These are phyloP conservation scores for Spongilla lacustris DNA, from an alignment of 37 sponge, comb jelly and placozoan species.

Conservation along the genomic window DNA sequence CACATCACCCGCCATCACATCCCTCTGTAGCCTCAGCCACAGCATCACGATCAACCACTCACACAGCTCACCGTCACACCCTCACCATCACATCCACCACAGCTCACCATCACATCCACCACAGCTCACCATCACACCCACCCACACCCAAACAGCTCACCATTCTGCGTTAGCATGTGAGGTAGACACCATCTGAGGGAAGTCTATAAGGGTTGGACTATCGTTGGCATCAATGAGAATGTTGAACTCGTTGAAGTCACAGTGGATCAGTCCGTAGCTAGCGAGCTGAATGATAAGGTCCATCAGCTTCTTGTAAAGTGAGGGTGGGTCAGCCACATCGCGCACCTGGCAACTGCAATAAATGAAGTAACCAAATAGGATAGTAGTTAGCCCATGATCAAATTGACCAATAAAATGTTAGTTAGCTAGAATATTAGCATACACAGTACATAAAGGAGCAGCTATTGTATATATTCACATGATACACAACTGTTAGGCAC, in stretches of 20 bases:
- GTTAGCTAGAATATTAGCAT: too few species aligned
- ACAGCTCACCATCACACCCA: not conserved
- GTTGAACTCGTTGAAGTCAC: constrained; percentile 99
- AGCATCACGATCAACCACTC: not conserved
- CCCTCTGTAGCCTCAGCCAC: too few species aligned
- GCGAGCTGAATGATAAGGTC: constrained; percentile 84
- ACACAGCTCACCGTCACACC: not conserved
- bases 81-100: not conserved
- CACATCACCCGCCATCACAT: too few species aligned
- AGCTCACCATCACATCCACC: not conserved
- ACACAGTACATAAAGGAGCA: too few species aligned
- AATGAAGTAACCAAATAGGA: not conserved
- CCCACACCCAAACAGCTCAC: constrained; percentile 38
- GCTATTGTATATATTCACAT: too few species aligned
- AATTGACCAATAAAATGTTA: not conserved
- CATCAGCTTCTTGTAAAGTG: constrained; percentile 73
- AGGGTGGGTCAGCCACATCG: constrained; percentile 54
- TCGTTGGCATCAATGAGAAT: constrained; percentile 86
- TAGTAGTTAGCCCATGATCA: not conserved
- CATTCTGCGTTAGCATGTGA: constrained; percentile 91
- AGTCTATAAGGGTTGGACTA: constrained; percentile 88
- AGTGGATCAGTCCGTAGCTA: constrained; percentile 90
- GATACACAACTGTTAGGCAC: too few species aligned
- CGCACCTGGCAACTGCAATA: constrained; percentile 77
- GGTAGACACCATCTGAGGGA: constrained; percentile 99